phyloP scores from a whole-genome alignment of 2,113 vertebrate genomes.

The Scolopax mira region DNA sequence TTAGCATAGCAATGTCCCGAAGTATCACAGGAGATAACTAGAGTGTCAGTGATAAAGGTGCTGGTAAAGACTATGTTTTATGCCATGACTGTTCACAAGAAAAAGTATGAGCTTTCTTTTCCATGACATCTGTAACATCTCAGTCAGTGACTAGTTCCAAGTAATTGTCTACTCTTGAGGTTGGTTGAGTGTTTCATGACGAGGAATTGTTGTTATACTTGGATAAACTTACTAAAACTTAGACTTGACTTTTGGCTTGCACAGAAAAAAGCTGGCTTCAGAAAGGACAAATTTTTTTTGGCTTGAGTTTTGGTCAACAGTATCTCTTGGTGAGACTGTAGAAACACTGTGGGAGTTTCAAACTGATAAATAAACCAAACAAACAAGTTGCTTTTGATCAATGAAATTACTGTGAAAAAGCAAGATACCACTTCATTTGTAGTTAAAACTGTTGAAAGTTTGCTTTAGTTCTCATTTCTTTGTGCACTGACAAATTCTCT shows the following conservation, averaged over 20 bases:
- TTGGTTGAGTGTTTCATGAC: conserved; percentile 48
- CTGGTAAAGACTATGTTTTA: background rate
- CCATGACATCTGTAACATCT: conserved; percentile 54
- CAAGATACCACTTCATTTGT: background rate
- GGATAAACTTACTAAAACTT: conserved; percentile 31
- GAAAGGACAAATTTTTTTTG: conserved; percentile 11
- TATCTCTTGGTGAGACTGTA: background rate
- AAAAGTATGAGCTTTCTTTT: background rate
- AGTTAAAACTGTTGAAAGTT: background rate
- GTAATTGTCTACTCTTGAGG: conserved; percentile 42
- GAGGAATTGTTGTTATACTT: conserved; percentile 40
- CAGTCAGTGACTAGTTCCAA: conserved; percentile 39
- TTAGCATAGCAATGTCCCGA: background rate
- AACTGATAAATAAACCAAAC: background rate
- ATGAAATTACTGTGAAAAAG: background rate
- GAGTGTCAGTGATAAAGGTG: background rate
- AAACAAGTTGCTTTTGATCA: background rate
- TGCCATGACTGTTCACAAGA: background rate
- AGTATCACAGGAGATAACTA: background rate
- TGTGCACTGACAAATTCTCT: background rate
- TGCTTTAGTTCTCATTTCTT: background rate
- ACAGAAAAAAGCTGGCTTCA: background rate
- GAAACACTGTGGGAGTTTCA: background rate
- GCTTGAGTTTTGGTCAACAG: background rate
- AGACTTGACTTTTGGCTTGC: conserved; percentile 19